Percentiles rank a stretch among this genome's conserved stretches.
Conservation (phyloP, 2,113 vertebrate genomes). For the Otolemur garnettii region DNA sequence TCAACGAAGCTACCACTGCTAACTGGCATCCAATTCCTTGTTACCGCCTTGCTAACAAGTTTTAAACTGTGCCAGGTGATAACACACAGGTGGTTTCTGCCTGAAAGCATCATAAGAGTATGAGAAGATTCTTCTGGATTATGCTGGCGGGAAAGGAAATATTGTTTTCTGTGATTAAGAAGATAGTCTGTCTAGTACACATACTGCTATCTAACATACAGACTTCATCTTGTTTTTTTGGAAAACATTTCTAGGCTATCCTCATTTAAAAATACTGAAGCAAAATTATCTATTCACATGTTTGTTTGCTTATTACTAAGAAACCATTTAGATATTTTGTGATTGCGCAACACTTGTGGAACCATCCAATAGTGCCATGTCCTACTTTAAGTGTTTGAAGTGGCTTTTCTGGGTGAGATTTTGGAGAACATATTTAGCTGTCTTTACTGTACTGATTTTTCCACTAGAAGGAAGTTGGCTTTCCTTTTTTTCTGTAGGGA, state of each 20-base stretch:
- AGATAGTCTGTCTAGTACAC: background rate
- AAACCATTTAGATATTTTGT: background rate
- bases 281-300: background rate
- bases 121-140: slow-evolving; percentile 56
- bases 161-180: slow-evolving; percentile 33
- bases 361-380: background rate
- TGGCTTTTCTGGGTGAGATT: background rate
- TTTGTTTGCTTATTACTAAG: slow-evolving; percentile 2
- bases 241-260: background rate
- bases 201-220: background rate
- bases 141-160: background rate
- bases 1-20: slow-evolving; percentile 33
- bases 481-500: background rate
- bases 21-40: slow-evolving; percentile 47
- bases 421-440: background rate
- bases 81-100: slow-evolving; percentile 67
- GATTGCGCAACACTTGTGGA: background rate
- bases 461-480: background rate
- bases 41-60: slow-evolving; percentile 75
- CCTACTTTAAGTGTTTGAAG: background rate
- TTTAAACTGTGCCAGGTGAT: slow-evolving; percentile 65
- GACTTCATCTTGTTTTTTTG: background rate
- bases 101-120: slow-evolving; percentile 53
- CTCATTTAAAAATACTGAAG: background rate
- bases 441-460: background rate